Evolutionary conservation across 2,113 vertebrate genomes (phyloP).

Genomic region (Malurus melanocephalus): DNA sequence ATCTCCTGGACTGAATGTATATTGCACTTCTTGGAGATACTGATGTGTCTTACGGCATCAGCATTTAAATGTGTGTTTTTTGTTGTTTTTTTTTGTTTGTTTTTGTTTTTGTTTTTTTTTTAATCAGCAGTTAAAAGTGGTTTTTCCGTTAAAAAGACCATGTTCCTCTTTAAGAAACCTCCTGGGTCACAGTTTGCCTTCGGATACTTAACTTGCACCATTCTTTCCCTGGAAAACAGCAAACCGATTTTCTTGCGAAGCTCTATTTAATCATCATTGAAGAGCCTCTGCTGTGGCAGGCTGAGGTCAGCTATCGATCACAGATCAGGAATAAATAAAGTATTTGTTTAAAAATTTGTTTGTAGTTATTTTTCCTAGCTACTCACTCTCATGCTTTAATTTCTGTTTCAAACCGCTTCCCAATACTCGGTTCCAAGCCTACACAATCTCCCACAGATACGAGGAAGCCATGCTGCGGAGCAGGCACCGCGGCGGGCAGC

Average conservation of each 20-base stretch:
- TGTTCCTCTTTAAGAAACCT: background rate
- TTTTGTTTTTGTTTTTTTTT: too few relatives aligned
- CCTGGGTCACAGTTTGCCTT: background rate
- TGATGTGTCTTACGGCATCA: too few relatives aligned
- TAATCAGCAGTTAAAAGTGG: background rate
- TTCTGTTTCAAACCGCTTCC: background rate
- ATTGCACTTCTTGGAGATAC: background rate
- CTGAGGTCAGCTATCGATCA: too few relatives aligned
- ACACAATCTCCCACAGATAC: rapidly evolving
- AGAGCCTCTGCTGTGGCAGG: background rate
- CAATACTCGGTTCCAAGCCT: rapidly evolving
- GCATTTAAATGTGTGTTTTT: background rate
- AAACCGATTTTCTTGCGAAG: background rate
- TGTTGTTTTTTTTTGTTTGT: too few relatives aligned
- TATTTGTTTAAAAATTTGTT: background rate
- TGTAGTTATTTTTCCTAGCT: background rate
- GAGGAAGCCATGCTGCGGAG: rapidly evolving
- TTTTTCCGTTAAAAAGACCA: background rate
- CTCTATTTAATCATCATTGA: background rate
- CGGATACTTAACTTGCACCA: background rate
- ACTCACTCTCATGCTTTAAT: background rate
- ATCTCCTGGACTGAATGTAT: background rate
- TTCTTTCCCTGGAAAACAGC: background rate
- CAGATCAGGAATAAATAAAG: background rate
- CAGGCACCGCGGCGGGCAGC: background rate